phyloP scores from a whole-genome alignment of 2,113 vertebrate genomes.

The Herpetotheres cachinnans region DNA sequence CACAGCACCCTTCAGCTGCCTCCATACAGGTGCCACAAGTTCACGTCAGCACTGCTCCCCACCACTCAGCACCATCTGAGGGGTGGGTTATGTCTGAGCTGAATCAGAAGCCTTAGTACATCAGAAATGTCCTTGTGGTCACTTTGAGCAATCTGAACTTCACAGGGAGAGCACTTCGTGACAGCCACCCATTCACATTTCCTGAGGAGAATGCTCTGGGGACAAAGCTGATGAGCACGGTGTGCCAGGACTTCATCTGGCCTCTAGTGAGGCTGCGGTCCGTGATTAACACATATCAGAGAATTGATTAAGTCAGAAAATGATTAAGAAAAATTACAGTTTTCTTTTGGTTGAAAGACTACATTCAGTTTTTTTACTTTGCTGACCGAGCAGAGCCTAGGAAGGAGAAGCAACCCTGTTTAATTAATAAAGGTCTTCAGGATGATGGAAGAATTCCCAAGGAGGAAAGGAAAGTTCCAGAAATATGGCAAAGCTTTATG shows the following conservation, averaged over 20 bases:
- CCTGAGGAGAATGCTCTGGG: background rate
- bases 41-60: background rate
- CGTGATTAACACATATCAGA: background rate
- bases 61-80: rapidly evolving
- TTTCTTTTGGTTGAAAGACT: background rate
- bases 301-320: background rate
- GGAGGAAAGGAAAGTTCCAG: background rate
- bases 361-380: background rate
- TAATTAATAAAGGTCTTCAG: background rate
- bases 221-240: background rate
- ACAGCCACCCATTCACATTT: background rate
- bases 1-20: background rate
- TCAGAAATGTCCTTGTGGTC: background rate
- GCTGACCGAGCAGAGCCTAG: background rate
- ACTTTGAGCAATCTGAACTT: background rate
- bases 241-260: background rate
- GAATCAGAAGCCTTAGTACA: background rate
- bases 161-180: background rate
- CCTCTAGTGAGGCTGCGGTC: background rate
- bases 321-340: background rate
- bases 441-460: background rate
- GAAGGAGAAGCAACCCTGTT: background rate
- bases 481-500: background rate
- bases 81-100: background rate
- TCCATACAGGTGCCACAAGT: rapidly evolving